phyloP scores from a whole-genome alignment of 2,888 invertebrate species.

The Tolmerus cingulatus region DNA sequence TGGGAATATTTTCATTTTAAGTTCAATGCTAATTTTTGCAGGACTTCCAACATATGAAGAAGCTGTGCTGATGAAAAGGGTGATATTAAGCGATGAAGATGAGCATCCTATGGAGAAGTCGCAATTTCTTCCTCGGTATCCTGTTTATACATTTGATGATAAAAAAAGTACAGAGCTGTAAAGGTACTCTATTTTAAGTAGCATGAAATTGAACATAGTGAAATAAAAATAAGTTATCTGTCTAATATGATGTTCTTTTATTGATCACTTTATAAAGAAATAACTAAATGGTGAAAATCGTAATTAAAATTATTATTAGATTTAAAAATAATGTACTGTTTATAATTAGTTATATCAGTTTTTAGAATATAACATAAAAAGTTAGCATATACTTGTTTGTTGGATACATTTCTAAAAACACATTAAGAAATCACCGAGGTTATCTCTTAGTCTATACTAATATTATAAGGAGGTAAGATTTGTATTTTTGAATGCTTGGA shows the following conservation, averaged over 20 bases:
- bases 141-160: conserved; percentile 58
- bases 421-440: too few species aligned
- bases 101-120: conserved; percentile 54
- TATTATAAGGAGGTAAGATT: too few species aligned
- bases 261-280: too few species aligned
- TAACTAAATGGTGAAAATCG: too few species aligned
- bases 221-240: not conserved
- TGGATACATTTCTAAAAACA: too few species aligned
- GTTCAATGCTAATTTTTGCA: conserved; percentile 45
- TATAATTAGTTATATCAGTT: too few species aligned
- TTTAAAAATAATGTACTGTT: too few species aligned
- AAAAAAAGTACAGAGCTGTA: not conserved
- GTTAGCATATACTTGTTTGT: too few species aligned
- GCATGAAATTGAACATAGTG: not conserved
- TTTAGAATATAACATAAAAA: not conserved
- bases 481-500: too few species aligned
- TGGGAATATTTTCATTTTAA: not conserved
- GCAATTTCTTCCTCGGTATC: conserved; percentile 60
- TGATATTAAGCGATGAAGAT: conserved; percentile 56
- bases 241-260: too few species aligned
- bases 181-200: not conserved
- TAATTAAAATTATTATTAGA: too few species aligned
- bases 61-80: conserved; percentile 58
- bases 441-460: too few species aligned
- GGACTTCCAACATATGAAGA: conserved; percentile 63